These are phyloP conservation scores for Pluvianellus socialis DNA, from an alignment of 2,113 vertebrate species.

Conservation along the genomic window DNA sequence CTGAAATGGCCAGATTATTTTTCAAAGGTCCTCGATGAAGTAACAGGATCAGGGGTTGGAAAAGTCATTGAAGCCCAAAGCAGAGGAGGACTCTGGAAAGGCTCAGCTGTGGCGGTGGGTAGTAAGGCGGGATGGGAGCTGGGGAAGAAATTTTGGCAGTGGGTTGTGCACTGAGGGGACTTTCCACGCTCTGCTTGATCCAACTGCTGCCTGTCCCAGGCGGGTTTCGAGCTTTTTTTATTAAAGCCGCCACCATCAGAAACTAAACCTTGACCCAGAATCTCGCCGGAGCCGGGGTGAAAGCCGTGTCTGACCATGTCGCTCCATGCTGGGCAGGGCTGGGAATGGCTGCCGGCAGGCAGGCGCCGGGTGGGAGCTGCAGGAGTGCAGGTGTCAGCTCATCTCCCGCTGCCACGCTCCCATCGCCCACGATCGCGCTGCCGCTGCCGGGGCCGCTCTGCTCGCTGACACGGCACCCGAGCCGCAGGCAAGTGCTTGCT, in stretches of 20 bases:
- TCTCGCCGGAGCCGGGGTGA: accelerated
- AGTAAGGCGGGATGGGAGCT: not conserved
- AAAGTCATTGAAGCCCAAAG: not conserved
- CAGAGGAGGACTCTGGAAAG: not conserved
- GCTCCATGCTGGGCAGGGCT: not conserved
- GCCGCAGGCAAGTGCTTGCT: accelerated
- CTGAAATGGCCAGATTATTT: not conserved
- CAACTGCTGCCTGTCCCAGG: not conserved
- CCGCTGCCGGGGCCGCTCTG: accelerated
- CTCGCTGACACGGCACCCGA: accelerated
- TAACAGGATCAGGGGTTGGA: accelerated
- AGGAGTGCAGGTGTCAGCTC: not conserved
- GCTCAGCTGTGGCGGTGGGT: not conserved
- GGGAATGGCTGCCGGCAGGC: accelerated
- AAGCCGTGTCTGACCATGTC: accelerated
- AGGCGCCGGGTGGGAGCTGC: not conserved
- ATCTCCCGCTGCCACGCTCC: accelerated
- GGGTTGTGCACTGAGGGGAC: accelerated
- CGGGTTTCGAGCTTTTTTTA: not conserved
- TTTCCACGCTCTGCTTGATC: accelerated
- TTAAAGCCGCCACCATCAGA: not conserved
- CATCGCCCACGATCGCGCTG: accelerated
- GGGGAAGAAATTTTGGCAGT: not conserved
- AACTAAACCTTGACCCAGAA: not conserved
- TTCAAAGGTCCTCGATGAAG: not conserved